Evolutionary conservation across 2,888 invertebrate genomes (phyloP).

Genomic region (Xiphydria camelus): DNA sequence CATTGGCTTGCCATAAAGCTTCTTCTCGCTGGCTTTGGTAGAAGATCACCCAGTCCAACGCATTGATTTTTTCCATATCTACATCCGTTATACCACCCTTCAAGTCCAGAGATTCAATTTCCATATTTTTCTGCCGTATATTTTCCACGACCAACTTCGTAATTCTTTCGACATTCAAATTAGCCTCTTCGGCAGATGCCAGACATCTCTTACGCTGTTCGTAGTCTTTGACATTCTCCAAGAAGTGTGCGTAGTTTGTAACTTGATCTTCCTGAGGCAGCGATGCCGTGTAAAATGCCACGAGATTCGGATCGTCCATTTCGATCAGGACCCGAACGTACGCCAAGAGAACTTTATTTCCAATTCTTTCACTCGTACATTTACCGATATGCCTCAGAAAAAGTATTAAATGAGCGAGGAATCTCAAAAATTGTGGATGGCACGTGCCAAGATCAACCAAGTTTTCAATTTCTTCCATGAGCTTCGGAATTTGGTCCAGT

Average conservation of each 20-base stretch:
- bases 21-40: conserved; percentile 78
- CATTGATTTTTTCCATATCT: conserved; percentile 74
- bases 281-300: conserved; percentile 84
- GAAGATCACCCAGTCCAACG: conserved; percentile 86
- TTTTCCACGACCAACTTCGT: conserved; percentile 85
- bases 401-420: conserved; percentile 82
- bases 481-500: conserved; percentile 74
- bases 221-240: conserved; percentile 68
- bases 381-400: conserved; percentile 81
- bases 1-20: conserved; percentile 85
- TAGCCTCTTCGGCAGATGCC: conserved; percentile 72
- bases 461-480: conserved; percentile 72
- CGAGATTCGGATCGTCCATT: conserved; percentile 73
- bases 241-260: conserved; percentile 66
- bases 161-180: conserved; percentile 81
- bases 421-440: conserved; percentile 70
- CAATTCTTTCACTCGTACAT: conserved; percentile 69
- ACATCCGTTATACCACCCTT: conserved; percentile 67
- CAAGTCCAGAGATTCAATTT: conserved; percentile 41
- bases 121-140: conserved; percentile 61
- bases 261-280: conserved; percentile 69
- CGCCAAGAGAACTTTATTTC: conserved; percentile 76
- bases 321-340: conserved; percentile 74
- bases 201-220: conserved; percentile 71
- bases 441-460: conserved; percentile 66